phyloP scores from a whole-genome alignment of 1,140 invertebrate genomes.

The Calliopsis andreniformis region DNA sequence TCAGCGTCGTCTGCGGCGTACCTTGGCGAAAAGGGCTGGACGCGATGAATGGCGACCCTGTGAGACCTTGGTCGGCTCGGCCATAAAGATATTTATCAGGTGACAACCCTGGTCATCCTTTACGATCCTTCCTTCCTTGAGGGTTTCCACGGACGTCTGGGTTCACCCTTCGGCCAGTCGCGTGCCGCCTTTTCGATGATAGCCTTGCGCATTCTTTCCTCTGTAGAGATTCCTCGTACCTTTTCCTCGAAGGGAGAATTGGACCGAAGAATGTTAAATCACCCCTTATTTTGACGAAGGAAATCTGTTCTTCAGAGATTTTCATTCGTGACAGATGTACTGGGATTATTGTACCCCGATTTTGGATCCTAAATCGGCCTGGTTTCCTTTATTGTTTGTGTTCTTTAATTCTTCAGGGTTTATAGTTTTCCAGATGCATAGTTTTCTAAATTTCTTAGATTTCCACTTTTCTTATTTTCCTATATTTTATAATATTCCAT shows the following conservation, averaged over 20 bases:
- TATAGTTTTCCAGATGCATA: too few species aligned
- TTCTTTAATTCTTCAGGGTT: too few species aligned
- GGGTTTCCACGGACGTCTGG: constrained; percentile 38
- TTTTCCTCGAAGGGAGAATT: neutral
- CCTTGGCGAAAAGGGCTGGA: neutral
- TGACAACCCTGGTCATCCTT: constrained; percentile 67
- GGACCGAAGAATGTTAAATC: neutral
- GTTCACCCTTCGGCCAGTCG: constrained; percentile 43
- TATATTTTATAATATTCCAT: too few species aligned
- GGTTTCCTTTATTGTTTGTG: neutral
- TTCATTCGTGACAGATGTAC: neutral
- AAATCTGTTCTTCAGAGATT: neutral
- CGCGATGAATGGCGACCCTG: neutral
- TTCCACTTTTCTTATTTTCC: too few species aligned
- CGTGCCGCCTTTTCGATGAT: constrained; percentile 41
- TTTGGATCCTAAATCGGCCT: too few species aligned
- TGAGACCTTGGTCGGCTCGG: constrained; percentile 11
- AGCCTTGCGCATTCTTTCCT: constrained; percentile 39
- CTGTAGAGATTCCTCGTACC: constrained; percentile 22
- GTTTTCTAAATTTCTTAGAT: too few species aligned
- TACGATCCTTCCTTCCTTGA: constrained; percentile 51
- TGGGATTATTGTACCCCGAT: neutral
- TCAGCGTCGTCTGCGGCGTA: constrained; percentile 12
- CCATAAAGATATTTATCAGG: constrained; percentile 76
- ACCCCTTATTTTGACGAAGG: neutral